These are phyloP conservation scores for Nanorana parkeri DNA, from an alignment of 2,113 vertebrate species.

Conservation along the genomic window DNA sequence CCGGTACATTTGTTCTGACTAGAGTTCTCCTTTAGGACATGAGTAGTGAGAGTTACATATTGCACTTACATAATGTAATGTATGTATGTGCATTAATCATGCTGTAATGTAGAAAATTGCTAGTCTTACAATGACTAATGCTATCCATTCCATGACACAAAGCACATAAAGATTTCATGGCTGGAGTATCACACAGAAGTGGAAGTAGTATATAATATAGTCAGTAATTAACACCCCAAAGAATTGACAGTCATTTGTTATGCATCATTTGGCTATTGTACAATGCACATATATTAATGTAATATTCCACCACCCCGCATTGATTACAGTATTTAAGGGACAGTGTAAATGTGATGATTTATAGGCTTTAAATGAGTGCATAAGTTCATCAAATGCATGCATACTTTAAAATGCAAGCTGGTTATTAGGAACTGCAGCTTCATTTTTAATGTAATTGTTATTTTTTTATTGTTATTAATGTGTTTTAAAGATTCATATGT, in stretches of 20 bases:
- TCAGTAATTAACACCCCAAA: constrained; percentile 35
- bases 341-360: background rate
- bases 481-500: no score
- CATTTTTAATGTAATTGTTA: no score
- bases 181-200: background rate
- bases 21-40: no score
- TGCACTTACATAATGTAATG: no score
- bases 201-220: background rate
- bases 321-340: constrained; percentile 6
- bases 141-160: background rate
- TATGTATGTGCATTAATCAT: background rate
- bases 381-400: background rate
- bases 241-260: constrained; percentile 27
- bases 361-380: constrained; percentile 3
- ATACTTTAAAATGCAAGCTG: background rate
- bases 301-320: background rate
- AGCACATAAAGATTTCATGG: constrained; percentile 23
- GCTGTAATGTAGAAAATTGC: no score
- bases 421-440: no score
- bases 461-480: no score
- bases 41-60: no score
- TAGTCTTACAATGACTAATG: no score
- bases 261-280: constrained; percentile 18
- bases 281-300: constrained; percentile 34
- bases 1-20: no score